Conservation (phyloP, 2,113 vertebrate genomes). For the Lophura nycthemera region DNA sequence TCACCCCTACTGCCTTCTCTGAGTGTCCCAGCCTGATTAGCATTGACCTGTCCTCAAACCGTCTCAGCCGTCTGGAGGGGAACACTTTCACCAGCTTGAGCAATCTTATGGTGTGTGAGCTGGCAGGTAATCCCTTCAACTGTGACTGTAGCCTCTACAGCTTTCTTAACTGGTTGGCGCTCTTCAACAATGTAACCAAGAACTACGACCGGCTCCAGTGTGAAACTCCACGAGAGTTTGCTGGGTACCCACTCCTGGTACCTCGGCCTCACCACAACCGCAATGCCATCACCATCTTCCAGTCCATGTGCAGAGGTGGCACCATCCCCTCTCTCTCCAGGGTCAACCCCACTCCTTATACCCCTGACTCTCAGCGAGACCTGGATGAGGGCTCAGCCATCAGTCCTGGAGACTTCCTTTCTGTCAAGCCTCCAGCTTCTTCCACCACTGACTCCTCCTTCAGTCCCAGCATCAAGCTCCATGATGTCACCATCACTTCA, state of each 20-base stretch:
- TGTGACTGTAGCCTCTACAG: conserved; percentile 93
- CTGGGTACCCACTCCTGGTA: conserved; percentile 90
- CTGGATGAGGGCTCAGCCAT: conserved; percentile 91
- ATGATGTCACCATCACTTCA: conserved; percentile 85
- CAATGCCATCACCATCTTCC: conserved; percentile 91
- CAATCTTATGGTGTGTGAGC: conserved; percentile 92
- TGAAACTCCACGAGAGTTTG: conserved; percentile 90
- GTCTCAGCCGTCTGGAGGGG: conserved; percentile 90
- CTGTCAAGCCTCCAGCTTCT: conserved; percentile 86
- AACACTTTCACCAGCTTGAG: conserved; percentile 89
- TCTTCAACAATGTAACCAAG: conserved; percentile 96
- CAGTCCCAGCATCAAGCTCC: conserved; percentile 89
- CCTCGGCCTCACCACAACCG: conserved; percentile 88
- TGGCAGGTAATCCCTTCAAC: conserved; percentile 96
- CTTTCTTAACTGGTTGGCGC: conserved; percentile 94
- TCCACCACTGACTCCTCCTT: conserved; percentile 86
- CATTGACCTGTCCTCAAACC: conserved; percentile 96
- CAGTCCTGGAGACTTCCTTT: conserved; percentile 82
- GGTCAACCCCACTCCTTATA: conserved; percentile 86
- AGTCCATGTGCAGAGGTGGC: conserved; percentile 90
- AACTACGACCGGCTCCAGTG: conserved; percentile 97
- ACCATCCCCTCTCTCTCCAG: conserved; percentile 80
- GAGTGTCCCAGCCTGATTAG: conserved; percentile 95
- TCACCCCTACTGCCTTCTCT: conserved; percentile 92
- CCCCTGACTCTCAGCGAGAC: conserved; percentile 81